Conservation (phyloP, 2,113 vertebrate species). For the Psittacara wagleri region DNA sequence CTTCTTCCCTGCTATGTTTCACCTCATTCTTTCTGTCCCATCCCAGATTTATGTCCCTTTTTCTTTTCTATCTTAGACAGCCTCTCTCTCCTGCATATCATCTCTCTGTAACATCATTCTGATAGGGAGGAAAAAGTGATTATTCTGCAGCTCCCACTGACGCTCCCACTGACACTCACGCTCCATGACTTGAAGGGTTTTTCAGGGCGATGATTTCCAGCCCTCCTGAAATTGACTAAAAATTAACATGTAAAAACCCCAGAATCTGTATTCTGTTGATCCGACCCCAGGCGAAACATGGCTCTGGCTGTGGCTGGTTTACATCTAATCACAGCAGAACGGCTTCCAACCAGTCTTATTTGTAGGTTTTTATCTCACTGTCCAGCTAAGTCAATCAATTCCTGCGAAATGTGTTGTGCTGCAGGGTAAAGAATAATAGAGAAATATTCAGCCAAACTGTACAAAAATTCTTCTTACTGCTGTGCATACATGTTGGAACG, state of each 20-base stretch:
- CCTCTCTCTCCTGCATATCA: background rate
- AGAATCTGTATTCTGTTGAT: background rate
- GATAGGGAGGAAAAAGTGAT: background rate
- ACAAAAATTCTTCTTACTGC: background rate
- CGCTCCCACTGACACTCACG: background rate
- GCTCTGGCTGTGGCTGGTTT: conserved; percentile 25
- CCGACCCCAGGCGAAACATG: conserved; percentile 27
- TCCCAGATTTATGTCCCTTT: background rate
- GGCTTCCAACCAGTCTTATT: background rate
- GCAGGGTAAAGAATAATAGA: conserved; percentile 24
- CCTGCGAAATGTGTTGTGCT: conserved; percentile 55
- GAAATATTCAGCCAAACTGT: background rate
- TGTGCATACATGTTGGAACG: background rate
- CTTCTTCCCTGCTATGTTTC: background rate
- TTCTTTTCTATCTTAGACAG: background rate
- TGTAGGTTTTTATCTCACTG: conserved; percentile 51
- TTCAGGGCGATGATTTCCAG: background rate
- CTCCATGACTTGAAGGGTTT: background rate
- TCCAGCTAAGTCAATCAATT: conserved; percentile 54
- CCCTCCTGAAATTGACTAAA: background rate
- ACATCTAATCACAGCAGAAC: conserved; percentile 27
- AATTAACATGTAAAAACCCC: background rate
- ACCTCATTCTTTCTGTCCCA: background rate
- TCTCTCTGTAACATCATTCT: background rate
- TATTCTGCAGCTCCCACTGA: background rate